Conservation (phyloP, 2,888 invertebrate genomes). For the Tortrix viridana region DNA sequence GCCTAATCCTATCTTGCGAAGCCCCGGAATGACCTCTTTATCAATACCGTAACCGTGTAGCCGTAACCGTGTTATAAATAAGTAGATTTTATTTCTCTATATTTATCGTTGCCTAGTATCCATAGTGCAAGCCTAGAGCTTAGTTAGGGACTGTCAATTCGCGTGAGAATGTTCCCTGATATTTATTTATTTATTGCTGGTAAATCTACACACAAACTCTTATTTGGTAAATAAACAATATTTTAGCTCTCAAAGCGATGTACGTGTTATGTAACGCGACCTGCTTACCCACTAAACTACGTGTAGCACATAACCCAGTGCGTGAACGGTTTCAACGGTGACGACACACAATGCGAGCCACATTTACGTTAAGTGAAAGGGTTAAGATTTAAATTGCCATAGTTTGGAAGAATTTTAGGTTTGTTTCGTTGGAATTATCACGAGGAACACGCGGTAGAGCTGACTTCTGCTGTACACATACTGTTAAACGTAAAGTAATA, state of each 20-base stretch:
- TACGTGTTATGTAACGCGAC: constrained; percentile 63
- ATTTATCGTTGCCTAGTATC: no score
- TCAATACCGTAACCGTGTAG: constrained; percentile 23
- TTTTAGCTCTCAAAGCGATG: neutral
- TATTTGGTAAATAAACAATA: constrained; percentile 27
- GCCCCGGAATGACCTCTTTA: constrained; percentile 5
- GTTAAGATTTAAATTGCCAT: constrained; percentile 46
- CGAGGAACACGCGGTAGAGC: constrained; percentile 3
- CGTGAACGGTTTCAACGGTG: constrained; percentile 70
- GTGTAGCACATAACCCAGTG: constrained; percentile 60
- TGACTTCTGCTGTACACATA: constrained; percentile 6
- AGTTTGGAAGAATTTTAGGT: constrained; percentile 40
- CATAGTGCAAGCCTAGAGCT: no score
- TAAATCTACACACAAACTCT: constrained; percentile 9
- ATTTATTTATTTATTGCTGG: no score
- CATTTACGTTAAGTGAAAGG: constrained; percentile 38
- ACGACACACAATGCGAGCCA: constrained; percentile 44
- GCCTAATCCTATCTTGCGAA: constrained; percentile 1
- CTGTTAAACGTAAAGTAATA: neutral
- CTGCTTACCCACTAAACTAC: constrained; percentile 70
- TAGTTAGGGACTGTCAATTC: no score
- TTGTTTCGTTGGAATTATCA: constrained; percentile 44
- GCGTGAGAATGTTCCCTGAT: no score
- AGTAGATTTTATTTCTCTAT: no score
- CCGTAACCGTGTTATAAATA: no score